A percentile compares a stretch with the other conserved stretches of the same genome.
These are phyloP conservation scores for Acanthurus leucopareius DNA, from an alignment of 2,797 vertebrate genomes.

Conservation along the genomic window DNA sequence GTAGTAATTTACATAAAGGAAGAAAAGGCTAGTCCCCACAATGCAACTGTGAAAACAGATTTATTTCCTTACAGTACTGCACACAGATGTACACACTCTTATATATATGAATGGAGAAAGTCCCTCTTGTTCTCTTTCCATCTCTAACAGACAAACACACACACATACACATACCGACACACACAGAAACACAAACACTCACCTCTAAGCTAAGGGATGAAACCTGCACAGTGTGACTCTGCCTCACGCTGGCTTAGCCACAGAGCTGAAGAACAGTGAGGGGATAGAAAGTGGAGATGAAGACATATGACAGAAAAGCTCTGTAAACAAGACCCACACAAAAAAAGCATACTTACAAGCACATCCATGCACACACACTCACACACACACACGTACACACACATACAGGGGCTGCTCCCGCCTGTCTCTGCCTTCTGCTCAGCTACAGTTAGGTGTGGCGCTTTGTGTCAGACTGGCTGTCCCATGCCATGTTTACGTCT, in stretches of 20 bases:
- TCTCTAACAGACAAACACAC: slow-evolving; percentile 9
- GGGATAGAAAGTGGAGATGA: slow-evolving; percentile 77
- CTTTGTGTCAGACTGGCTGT: slow-evolving; percentile 60
- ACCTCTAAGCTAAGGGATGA: slow-evolving; percentile 77
- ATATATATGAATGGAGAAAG: too few relatives aligned
- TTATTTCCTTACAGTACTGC: too few relatives aligned
- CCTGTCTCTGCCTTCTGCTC: slow-evolving; percentile 39
- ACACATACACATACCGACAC: background rate
- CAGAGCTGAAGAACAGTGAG: slow-evolving; percentile 75
- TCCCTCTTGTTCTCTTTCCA: background rate
- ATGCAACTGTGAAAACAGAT: too few relatives aligned
- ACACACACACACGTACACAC: background rate
- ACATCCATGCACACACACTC: slow-evolving; percentile 6
- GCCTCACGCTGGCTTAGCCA: slow-evolving; percentile 80
- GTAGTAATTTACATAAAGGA: too few relatives aligned
- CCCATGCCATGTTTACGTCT: slow-evolving; percentile 56
- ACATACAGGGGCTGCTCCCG: slow-evolving; percentile 8
- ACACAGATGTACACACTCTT: too few relatives aligned
- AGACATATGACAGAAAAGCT: slow-evolving; percentile 77
- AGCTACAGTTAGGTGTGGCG: slow-evolving; percentile 56
- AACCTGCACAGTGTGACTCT: slow-evolving; percentile 74
- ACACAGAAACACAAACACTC: slow-evolving; percentile 60
- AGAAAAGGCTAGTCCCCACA: too few relatives aligned
- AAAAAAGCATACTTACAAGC: slow-evolving; percentile 34
- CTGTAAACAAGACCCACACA: slow-evolving; percentile 75